Evolutionary conservation across 2,113 vertebrate species (phyloP), one percentile per base, ranked within the genome.

Genomic region (Aspidoscelis tigris): DNA sequence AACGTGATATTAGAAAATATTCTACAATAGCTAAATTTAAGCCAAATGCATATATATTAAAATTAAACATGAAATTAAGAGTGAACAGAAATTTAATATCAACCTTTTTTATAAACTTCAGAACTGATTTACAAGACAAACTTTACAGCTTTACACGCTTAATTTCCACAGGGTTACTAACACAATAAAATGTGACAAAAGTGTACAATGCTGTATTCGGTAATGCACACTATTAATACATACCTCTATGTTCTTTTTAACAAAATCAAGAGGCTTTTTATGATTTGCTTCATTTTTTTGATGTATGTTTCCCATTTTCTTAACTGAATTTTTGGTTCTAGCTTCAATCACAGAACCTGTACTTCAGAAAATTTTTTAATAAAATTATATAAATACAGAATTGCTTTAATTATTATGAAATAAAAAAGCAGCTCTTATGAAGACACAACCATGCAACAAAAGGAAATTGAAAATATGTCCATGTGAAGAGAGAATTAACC

Each of bases 191-290:
- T 24, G 33, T 83, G 64, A 24, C 20, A 76, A 68, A 75, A 16
- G 66, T 20, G 75, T 83, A 44, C 21, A 74, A 74, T 74, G 22
- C 26, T 82, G 10, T 69, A 20, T 24, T 69, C n/a, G 84, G 3
- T 26, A 2, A 43, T 64, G 58, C 81, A 73, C 86, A 58, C 24
- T 12, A 86, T 87, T 88, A 90, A 89, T 82, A 94, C 96, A 95
- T 96, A 99, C 98, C 97, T 99, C 96, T 80, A 98, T 97, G 91
- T 99, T 99, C 93, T 96, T 97, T 93, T 95, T 97, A 93, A 99
- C 94, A 93, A 98, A 98, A 95, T 98, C 93, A 82, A 96, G 95
- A 90, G 78, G 95, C 78, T 73, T 94, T 93, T 95, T 97, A 90
- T 78, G 89, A 88, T 85, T 93, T 76, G 84, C 77, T 69, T 89